Conservation (phyloP, 2,888 invertebrate species). For the Ormyrus nitidulus region DNA sequence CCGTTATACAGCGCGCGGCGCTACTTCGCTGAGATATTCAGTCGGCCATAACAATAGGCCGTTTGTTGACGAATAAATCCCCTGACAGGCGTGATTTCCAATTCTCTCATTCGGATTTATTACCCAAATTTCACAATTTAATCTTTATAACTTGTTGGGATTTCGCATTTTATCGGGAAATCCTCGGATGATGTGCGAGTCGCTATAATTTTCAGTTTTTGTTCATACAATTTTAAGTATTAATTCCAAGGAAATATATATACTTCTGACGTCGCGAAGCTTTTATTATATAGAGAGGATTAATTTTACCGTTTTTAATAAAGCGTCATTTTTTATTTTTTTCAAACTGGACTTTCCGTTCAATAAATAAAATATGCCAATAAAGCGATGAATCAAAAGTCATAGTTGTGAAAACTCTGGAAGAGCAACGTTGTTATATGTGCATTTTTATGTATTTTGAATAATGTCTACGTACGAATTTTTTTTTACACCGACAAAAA, state of each 20-base stretch:
- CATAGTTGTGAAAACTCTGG: background rate
- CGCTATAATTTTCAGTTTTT: too few species aligned
- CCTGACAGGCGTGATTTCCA: conserved; percentile 34
- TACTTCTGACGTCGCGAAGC: background rate
- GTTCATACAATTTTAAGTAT: too few species aligned
- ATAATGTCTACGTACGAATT: conserved; percentile 23
- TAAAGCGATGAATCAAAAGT: conserved; percentile 23
- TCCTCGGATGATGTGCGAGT: background rate
- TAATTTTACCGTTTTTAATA: background rate
- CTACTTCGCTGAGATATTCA: conserved; percentile 12
- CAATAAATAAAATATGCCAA: conserved; percentile 16
- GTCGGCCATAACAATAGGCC: conserved; percentile 24
- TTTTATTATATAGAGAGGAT: background rate
- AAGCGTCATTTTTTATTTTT: background rate
- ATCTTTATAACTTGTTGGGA: conserved; percentile 33
- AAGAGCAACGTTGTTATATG: conserved; percentile 8
- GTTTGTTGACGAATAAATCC: conserved; percentile 46
- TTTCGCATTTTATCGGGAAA: conserved; percentile 23
- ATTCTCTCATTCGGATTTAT: conserved; percentile 44
- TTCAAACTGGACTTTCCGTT: background rate
- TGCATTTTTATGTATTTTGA: conserved; percentile 7
- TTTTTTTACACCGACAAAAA: conserved; percentile 32
- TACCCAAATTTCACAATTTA: conserved; percentile 45
- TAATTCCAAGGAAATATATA: background rate
- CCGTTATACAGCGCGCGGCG: background rate